phyloP scores from a whole-genome alignment of 2,888 invertebrate species.

The Dioctria linearis region DNA sequence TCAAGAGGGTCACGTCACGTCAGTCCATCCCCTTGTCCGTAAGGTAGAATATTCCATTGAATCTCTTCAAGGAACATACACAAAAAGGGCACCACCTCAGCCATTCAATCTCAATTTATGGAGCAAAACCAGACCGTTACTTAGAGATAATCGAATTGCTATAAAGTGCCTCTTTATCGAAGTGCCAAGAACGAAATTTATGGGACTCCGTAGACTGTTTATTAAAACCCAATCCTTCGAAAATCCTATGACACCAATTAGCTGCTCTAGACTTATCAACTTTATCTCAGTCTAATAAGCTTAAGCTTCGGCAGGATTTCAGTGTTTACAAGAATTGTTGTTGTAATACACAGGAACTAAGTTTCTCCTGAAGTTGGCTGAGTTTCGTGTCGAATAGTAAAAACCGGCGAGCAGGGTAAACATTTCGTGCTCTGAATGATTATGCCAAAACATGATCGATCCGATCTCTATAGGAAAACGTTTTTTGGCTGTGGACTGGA shows the following conservation, averaged over 20 bases:
- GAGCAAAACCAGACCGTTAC: neutral
- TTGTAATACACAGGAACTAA: too few relatives aligned
- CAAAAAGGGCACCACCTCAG: neutral
- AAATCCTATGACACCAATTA: neutral
- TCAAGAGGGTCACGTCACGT: neutral
- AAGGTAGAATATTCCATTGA: neutral
- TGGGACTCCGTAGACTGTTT: neutral
- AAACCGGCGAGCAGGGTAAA: neutral
- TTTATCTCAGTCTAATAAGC: conserved; percentile 32
- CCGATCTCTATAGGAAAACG: neutral
- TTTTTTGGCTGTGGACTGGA: too few relatives aligned
- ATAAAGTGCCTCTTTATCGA: neutral
- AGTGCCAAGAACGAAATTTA: neutral
- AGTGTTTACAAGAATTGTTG: too few relatives aligned
- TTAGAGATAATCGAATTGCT: neutral
- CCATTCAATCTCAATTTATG: neutral
- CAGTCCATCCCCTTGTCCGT: neutral
- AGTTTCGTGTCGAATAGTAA: neutral
- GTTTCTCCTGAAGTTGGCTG: too few relatives aligned
- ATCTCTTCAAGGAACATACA: neutral
- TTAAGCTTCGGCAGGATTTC: neutral
- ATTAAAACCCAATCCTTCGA: conserved; percentile 2
- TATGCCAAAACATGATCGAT: conserved; percentile 19
- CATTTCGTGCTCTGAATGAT: neutral
- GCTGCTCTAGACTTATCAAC: conserved; percentile 1